Percentiles rank a stretch among this genome's conserved stretches.
These are phyloP conservation scores for Polydrusus cervinus DNA, from an alignment of 2,888 invertebrate species.

Conservation along the genomic window DNA sequence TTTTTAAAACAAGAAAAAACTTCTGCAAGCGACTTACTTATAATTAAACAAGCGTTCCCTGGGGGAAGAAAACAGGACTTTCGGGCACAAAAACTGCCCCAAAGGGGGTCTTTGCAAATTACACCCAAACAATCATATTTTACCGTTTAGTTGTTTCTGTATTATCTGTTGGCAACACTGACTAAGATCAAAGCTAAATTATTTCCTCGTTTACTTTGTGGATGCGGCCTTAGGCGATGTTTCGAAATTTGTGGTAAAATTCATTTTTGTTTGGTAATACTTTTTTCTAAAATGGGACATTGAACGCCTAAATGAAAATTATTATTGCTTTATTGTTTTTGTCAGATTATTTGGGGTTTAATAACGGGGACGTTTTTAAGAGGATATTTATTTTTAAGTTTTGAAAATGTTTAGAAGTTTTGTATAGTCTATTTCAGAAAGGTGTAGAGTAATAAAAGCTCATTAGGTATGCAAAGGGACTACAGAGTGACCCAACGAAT, in stretches of 20 bases:
- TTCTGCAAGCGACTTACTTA: slow-evolving; percentile 57
- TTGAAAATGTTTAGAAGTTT: too few relatives aligned
- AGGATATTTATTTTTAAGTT: not conserved
- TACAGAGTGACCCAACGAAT: too few relatives aligned
- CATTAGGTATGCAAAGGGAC: too few relatives aligned
- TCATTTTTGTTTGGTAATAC: slow-evolving; percentile 20
- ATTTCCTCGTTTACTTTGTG: slow-evolving; percentile 32
- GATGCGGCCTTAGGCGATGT: slow-evolving; percentile 15
- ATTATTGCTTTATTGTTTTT: slow-evolving; percentile 41
- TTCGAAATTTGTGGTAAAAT: slow-evolving; percentile 32
- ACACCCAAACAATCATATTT: slow-evolving; percentile 39
- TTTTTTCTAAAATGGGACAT: slow-evolving; percentile 29
- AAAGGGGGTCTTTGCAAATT: slow-evolving; percentile 19
- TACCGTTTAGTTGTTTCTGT: slow-evolving; percentile 40
- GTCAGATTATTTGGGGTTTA: slow-evolving; percentile 33
- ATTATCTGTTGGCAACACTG: slow-evolving; percentile 42
- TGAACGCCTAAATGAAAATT: slow-evolving; percentile 32
- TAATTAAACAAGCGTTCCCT: slow-evolving; percentile 54
- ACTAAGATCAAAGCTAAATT: slow-evolving; percentile 44
- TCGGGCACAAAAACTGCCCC: slow-evolving; percentile 26
- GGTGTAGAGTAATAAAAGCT: too few relatives aligned
- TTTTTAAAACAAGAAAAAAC: slow-evolving; percentile 39
- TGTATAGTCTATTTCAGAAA: too few relatives aligned
- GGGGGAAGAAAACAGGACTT: slow-evolving; percentile 2
- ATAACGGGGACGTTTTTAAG: slow-evolving; percentile 10